Percentiles rank a stretch among this genome's conserved stretches.
These are phyloP conservation scores for Actinia equina DNA, from an alignment of 64 coral and sea anemone species.

Conservation along the genomic window DNA sequence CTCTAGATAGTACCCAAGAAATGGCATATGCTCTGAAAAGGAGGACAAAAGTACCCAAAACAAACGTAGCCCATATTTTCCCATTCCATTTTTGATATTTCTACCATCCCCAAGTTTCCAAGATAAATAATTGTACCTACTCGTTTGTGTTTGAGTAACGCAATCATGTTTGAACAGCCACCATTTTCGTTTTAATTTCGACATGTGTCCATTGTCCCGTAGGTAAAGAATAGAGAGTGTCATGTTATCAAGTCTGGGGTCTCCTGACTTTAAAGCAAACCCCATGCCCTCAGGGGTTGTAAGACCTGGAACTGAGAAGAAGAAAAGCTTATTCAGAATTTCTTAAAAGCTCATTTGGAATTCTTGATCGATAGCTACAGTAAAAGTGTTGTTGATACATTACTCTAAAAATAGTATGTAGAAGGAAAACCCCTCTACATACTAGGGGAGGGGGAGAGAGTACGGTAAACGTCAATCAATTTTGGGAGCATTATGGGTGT, in stretches of 20 bases:
- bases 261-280: constrained; percentile 42
- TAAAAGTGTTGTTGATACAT: too few species aligned
- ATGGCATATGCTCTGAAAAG: too few species aligned
- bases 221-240: constrained; percentile 44
- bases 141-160: background rate
- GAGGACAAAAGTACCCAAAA: too few species aligned
- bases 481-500: too few species aligned
- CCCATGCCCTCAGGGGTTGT: constrained; percentile 38
- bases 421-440: too few species aligned
- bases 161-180: constrained; percentile 42
- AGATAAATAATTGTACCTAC: constrained; percentile 12
- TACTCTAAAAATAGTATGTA: too few species aligned
- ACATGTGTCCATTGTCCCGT: constrained; percentile 34
- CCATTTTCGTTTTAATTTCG: constrained; percentile 40
- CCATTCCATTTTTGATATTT: too few species aligned
- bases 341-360: background rate
- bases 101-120: background rate
- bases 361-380: too few species aligned
- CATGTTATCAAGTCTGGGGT: constrained; percentile 23
- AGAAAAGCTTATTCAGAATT: background rate
- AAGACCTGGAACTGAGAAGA: constrained; percentile 44
- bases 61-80: too few species aligned
- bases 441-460: too few species aligned
- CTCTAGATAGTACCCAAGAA: too few species aligned
- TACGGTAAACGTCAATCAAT: too few species aligned